phyloP scores from a whole-genome alignment of 2,797 vertebrate genomes.

The Chelon labrosus region DNA sequence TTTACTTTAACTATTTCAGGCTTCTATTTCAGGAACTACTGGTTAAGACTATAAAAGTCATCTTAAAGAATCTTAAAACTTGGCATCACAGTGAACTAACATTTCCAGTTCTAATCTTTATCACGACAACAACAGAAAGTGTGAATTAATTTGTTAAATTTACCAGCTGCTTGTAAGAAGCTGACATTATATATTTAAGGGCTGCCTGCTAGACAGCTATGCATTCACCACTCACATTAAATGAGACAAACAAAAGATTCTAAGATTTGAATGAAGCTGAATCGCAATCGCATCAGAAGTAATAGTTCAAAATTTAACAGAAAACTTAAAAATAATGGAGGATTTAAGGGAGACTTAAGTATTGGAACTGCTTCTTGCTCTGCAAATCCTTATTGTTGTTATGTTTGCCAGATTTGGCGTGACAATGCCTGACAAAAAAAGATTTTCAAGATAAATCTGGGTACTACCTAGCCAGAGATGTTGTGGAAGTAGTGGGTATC shows the following conservation, averaged over 20 bases:
- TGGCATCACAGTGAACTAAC: not conserved
- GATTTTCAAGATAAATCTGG: too few species aligned
- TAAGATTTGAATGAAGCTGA: not conserved
- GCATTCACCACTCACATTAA: conserved; percentile 1
- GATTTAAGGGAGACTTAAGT: too few species aligned
- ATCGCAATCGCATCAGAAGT: too few species aligned
- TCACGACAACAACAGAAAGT: conserved; percentile 4
- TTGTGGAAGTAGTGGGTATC: too few species aligned
- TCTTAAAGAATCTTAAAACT: conserved; percentile 3
- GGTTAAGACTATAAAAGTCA: not conserved
- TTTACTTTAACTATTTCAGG: not conserved
- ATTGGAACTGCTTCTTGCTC: too few species aligned
- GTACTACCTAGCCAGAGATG: too few species aligned
- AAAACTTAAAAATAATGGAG: too few species aligned
- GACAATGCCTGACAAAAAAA: too few species aligned
- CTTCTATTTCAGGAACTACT: not conserved
- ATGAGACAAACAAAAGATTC: not conserved
- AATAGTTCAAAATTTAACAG: too few species aligned
- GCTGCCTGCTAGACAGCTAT: conserved; percentile 7
- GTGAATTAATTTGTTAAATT: conserved; percentile 10
- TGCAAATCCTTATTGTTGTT: too few species aligned
- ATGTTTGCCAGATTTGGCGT: too few species aligned
- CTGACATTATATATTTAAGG: not conserved
- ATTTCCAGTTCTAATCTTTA: not conserved
- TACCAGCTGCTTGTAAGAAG: not conserved